phyloP scores from a whole-genome alignment of 2,797 vertebrate species.

The Basileuterus tristriatus region DNA sequence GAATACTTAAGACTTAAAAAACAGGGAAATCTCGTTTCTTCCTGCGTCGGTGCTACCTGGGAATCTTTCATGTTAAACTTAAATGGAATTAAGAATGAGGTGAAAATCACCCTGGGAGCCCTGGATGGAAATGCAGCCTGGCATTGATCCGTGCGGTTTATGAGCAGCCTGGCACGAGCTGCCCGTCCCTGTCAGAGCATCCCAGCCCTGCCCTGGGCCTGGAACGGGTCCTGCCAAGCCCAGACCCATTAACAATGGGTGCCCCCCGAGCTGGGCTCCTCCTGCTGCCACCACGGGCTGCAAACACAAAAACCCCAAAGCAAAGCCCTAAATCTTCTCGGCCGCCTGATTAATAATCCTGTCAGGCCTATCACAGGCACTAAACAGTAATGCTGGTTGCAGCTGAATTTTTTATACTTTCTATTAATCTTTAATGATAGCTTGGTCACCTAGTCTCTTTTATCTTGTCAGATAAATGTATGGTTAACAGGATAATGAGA shows the following conservation, averaged over 20 bases:
- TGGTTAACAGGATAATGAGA: slow-evolving; percentile 94
- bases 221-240: too few species aligned
- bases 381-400: slow-evolving; percentile 85
- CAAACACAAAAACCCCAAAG: slow-evolving; percentile 72
- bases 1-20: slow-evolving; percentile 54
- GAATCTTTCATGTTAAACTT: slow-evolving; percentile 85
- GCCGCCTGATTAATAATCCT: slow-evolving; percentile 91
- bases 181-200: not conserved
- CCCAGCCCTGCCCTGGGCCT: slow-evolving; percentile 27
- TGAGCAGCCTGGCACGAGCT: slow-evolving; percentile 76
- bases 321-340: slow-evolving; percentile 84
- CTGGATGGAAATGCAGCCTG: slow-evolving; percentile 86
- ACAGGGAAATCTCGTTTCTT: slow-evolving; percentile 39
- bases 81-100: slow-evolving; percentile 88
- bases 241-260: not conserved
- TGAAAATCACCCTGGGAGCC: slow-evolving; percentile 59
- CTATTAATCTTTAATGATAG: slow-evolving; percentile 93
- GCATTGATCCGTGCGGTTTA: slow-evolving; percentile 78
- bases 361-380: slow-evolving; percentile 87
- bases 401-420: slow-evolving; percentile 87
- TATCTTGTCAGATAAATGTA: slow-evolving; percentile 94
- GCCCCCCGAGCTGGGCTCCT: slow-evolving; percentile 79
- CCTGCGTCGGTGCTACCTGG: slow-evolving; percentile 35
- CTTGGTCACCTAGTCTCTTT: slow-evolving; percentile 83
- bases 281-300: slow-evolving; percentile 76